Evolutionary conservation across 2,888 invertebrate species (phyloP), one percentile per base, ranked within the genome.

Genomic region (Lymantria monacha): DNA sequence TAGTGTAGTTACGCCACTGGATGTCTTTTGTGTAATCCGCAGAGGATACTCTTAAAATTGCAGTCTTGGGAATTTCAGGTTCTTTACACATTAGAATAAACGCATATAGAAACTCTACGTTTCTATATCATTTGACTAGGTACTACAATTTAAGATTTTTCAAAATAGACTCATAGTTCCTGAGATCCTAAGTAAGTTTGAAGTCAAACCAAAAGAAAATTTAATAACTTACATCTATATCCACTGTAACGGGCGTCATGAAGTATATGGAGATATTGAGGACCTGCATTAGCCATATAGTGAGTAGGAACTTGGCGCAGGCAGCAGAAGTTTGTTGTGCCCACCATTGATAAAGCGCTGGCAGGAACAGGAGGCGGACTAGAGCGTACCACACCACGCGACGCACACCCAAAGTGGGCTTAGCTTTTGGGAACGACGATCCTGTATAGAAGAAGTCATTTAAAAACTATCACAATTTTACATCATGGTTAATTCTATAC

Each of bases 351-450:
- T 94, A 94, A 74, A 96, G 95, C 13, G 96, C 92, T 3, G 99
- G 99, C 51, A 98, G 92, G 75, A 98, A 94, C 49, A 98, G 75
- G 44, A 97, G 94, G 48, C 98, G 93, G 55, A 96, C 91, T 47
- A 97, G 91, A 7, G 98, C 98, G 76, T 96, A 94, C 82, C 95
- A 94, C 56, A 96, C 94, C 56, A 98, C 96, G 41, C 96, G 96
- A 42, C 96, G 92, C 83, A 98, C 93, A 58, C 97, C 96, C 87
- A 98, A 96, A 72, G 98, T 97, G 1, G 98, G 97, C 84, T 98
- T 98, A 12, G 97, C 96, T 92, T 98, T 98, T 11, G 98, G 96
- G 86, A 98, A 98, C 54, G 98, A 97, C 40, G 98, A 98, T 44
- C 98, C 98, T 97, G 71, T 15, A 44, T 30, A 42, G 7, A 22